Conservation (phyloP, 2,888 invertebrate species). For the Elegia similella region DNA sequence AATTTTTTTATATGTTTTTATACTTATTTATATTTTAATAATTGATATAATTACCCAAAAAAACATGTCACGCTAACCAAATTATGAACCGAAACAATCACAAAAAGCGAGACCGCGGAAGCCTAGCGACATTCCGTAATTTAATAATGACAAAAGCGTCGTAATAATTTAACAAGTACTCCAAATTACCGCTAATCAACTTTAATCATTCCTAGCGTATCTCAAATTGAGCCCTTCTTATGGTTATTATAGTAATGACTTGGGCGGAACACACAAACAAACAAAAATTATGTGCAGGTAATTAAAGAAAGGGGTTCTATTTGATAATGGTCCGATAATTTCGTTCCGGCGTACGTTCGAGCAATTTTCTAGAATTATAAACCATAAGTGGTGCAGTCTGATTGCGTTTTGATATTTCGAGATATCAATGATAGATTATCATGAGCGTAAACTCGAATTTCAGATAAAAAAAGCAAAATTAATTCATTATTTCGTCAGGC, state of each 20-base stretch:
- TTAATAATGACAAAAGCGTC: conserved; percentile 58
- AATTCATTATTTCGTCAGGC: conserved; percentile 65
- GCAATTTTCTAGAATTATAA: conserved; percentile 75
- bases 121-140: conserved; percentile 33
- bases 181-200: conserved; percentile 69
- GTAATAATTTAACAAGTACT: conserved; percentile 59
- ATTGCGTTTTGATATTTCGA: conserved; percentile 55
- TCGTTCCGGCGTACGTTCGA: conserved; percentile 51
- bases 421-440: conserved; percentile 63
- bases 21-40: too few species aligned
- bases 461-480: conserved; percentile 46
- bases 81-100: not conserved
- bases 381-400: conserved; percentile 58
- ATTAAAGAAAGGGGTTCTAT: conserved; percentile 78
- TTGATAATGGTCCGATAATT: conserved; percentile 75
- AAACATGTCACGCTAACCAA: not conserved
- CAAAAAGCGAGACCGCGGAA: conserved; percentile 21
- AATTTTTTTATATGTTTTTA: too few species aligned
- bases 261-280: conserved; percentile 66
- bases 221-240: conserved; percentile 59
- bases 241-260: conserved; percentile 70
- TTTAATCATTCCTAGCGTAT: conserved; percentile 55
- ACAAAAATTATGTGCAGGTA: conserved; percentile 73
- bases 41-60: not conserved
- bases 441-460: conserved; percentile 22